phyloP scores from a whole-genome alignment of 2,797 vertebrate species.

The Poecile montanus region DNA sequence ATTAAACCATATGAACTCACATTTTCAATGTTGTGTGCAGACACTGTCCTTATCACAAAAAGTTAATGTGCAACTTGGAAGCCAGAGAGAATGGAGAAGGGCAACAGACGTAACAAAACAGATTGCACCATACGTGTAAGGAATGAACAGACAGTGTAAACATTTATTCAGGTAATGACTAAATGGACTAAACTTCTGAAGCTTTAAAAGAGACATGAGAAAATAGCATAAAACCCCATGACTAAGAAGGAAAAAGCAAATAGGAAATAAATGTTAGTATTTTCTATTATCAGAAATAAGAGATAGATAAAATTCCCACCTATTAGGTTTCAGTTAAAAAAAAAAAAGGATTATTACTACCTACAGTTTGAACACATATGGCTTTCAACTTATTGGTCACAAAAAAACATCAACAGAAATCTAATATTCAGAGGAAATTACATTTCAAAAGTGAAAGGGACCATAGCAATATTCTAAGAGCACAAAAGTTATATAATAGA shows the following conservation, averaged over 20 bases:
- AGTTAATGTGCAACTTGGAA: neutral
- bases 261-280: neutral
- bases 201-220: neutral
- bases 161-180: neutral
- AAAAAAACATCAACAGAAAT: neutral
- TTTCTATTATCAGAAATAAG: neutral
- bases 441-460: neutral
- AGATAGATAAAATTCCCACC: neutral
- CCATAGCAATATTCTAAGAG: neutral
- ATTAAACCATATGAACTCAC: neutral
- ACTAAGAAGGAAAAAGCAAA: neutral
- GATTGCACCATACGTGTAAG: fast-evolving
- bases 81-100: neutral
- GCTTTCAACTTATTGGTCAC: neutral
- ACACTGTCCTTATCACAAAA: neutral
- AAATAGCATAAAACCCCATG: neutral
- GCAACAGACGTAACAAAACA: neutral
- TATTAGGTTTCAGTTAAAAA: neutral
- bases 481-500: neutral
- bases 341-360: neutral
- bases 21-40: neutral
- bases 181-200: neutral
- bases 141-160: neutral
- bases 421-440: neutral
- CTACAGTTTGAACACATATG: neutral